Evolutionary conservation across 2,113 vertebrate genomes (phyloP).

Genomic region (Phylloscopus whistleri): DNA sequence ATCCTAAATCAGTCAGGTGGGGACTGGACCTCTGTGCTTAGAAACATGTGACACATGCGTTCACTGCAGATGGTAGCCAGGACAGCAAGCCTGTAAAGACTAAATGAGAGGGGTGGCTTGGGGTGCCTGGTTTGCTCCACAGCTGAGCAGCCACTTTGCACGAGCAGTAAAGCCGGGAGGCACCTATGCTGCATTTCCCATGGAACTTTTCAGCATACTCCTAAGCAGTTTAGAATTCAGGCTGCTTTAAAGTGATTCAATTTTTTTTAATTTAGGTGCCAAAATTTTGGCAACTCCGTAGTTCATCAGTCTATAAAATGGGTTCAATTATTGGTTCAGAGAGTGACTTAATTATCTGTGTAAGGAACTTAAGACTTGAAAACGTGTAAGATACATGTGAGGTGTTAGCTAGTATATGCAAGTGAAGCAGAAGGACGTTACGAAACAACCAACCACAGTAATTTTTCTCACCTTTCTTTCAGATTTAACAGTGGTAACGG

Average conservation of each 20-base stretch:
- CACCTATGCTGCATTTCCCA: neutral
- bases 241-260: neutral
- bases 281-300: neutral
- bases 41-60: rapidly evolving
- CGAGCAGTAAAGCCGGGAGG: neutral
- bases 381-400: neutral
- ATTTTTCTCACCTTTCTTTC: slow-evolving; percentile 66
- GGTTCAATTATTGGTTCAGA: neutral
- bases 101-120: neutral
- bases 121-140: neutral
- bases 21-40: neutral
- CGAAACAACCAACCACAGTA: neutral
- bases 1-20: neutral
- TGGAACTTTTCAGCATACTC: neutral
- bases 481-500: slow-evolving; percentile 61
- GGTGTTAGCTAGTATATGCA: neutral
- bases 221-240: neutral
- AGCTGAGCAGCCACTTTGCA: neutral
- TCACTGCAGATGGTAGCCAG: neutral
- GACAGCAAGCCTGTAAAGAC: neutral
- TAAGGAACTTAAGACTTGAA: neutral
- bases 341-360: neutral
- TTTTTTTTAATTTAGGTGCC: neutral
- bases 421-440: neutral
- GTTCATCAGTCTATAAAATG: neutral